Base-by-base conservation (phyloP, 1,140 invertebrate genomes). In the Monochamus saltuarius region DNA sequence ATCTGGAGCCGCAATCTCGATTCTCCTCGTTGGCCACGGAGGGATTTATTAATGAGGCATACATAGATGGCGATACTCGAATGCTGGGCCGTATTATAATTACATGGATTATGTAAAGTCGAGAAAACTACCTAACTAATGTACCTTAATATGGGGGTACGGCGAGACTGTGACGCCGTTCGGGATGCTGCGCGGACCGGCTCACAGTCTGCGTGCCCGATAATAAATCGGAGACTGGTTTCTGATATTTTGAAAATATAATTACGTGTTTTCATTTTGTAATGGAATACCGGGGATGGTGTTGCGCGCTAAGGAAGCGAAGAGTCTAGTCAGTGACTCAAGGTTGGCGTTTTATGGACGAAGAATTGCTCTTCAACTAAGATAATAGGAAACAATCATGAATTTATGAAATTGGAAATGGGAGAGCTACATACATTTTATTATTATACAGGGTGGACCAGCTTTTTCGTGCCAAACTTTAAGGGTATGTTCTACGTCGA, bases 71-170 rank as follows among this genome's bases (percentile, higher is more conserved):
- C 58, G 57, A 60, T 56, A 62, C 59, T 61, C 62, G 55, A 63
- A 66, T 67, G 54, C 59, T 60, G 59, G 60, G 56, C 59, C 50
- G 61, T 61, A 70, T 70, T 64, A 65, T 72, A 72, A 72, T 72
- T 70, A 72, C 65, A 70, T 66, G 68, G 60, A 72, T 68, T 68
- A 71, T 66, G 62, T 63, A 70, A 67, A 70, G 65, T 70, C 62
- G 70, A 70, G 70, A 68, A 72, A 72, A 70, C 70, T 70, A 72
- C 70, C 70, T 68, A 72, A 64, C 68, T 72, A 72, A 72, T 72
- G 61, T 66, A 63, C 64, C 62, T 72, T 70, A 72, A 72, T 72
- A 61, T 56, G 46, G 56, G 67, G 43, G 47, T 64, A 50, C 10
- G 51, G 6, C 62, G 16, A 68, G 70, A 72, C 40, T 64, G 68